Base-by-base conservation (phyloP, 2,888 invertebrate species). In the Archips xylosteana region DNA sequence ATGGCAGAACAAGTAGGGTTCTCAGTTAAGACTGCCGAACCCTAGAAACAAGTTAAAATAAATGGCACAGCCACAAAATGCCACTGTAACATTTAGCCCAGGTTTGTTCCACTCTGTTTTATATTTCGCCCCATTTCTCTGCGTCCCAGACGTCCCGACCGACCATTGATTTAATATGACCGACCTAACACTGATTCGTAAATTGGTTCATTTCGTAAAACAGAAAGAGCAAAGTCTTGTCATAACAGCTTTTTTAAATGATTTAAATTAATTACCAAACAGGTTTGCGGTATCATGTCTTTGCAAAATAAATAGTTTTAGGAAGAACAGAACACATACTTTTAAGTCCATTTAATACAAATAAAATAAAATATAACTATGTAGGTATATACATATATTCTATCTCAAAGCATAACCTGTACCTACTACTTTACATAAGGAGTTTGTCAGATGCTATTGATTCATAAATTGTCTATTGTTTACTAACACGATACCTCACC, bases 31-130 rank as follows among this genome's bases (percentile, higher is more conserved):
- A n/a, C 32, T 23, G 10, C 10, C 57, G 57, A 57, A 57, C 57
- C 36, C 62, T 23, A 9, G 36, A 36, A 45, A 10, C 54, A 47
- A 62, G 42, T 36, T 34, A 39, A 54, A 68, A 65, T 70, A 65
- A 65, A 91, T 70, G 75, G 76, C 77, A 75, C 67, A 73, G 78
- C 75, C 71, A 74, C 74, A 75, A 78, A 78, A 78, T 78, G 76
- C 75, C 79, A 79, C 75, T 75, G 73, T 75, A 78, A 77, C 81
- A 81, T 79, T 76, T 76, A 63, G 86, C 63, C 42, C 49, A 85
- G 87, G 85, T 85, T 81, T 82, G 88, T 87, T 87, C 87, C 86
- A 88, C 82, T 86, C 85, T 82, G 85, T 88, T 88, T 87, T 89
- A 87, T 87, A 86, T 81, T 81, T 82, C 82, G 87, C 86, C 87